Percentiles rank a stretch among this genome's conserved stretches.
Conservation (phyloP, 1,140 invertebrate species). For the Papilio glaucus region DNA sequence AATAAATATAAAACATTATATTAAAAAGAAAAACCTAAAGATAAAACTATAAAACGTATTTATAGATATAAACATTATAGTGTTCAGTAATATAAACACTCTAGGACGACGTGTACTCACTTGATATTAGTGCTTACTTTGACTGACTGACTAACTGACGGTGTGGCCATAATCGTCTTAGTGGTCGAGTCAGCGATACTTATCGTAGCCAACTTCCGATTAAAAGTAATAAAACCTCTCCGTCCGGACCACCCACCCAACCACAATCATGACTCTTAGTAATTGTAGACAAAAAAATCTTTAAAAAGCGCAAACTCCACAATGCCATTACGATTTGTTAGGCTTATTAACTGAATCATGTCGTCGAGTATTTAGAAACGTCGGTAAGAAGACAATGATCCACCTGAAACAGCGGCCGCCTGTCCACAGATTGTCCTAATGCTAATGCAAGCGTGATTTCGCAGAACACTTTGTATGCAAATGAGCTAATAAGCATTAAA, state of each 20-base stretch:
- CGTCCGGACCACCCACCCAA: conserved; percentile 10
- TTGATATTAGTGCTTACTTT: neutral
- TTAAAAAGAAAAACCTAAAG: too few relatives aligned
- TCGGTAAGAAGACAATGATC: conserved; percentile 36
- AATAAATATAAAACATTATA: too few relatives aligned
- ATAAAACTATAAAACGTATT: neutral
- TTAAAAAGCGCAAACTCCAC: neutral
- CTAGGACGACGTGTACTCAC: neutral
- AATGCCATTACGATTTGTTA: neutral
- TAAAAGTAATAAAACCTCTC: conserved; percentile 15
- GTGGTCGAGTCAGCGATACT: neutral
- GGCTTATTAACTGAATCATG: conserved; percentile 9
- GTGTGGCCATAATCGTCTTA: neutral
- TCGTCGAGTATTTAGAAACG: conserved; percentile 28
- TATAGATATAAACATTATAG: neutral
- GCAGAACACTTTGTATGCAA: conserved; percentile 75
- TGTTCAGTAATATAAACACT: neutral
- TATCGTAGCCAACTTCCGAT: conserved; percentile 12
- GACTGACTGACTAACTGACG: neutral
- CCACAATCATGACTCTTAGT: neutral
- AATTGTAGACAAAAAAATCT: neutral
- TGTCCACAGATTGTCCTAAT: conserved; percentile 49
- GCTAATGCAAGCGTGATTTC: conserved; percentile 60
- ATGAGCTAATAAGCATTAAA: conserved; percentile 63
- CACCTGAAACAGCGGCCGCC: conserved; percentile 39